Evolutionary conservation across 2,113 vertebrate species (phyloP).

Genomic region (Pygoscelis antarcticus): DNA sequence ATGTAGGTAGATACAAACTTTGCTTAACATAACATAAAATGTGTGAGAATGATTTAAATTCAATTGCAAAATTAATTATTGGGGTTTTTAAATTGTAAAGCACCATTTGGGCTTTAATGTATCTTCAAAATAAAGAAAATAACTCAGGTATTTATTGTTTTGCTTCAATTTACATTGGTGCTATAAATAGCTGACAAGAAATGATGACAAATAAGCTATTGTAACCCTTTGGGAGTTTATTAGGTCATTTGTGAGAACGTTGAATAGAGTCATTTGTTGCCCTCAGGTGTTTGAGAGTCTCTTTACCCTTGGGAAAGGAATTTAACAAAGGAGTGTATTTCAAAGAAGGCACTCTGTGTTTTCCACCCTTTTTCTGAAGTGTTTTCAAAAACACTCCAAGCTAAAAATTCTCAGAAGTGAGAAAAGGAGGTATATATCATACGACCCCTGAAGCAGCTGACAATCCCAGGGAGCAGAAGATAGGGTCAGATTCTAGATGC

Average conservation of each 20-base stretch:
- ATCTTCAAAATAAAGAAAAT: constrained; percentile 28
- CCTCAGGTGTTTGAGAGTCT: constrained; percentile 62
- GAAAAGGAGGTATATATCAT: constrained; percentile 45
- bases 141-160: constrained; percentile 25
- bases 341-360: constrained; percentile 65
- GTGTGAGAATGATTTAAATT: not conserved
- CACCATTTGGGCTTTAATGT: not conserved
- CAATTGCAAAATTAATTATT: not conserved
- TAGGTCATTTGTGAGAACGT: constrained; percentile 48
- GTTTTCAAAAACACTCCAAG: constrained; percentile 68
- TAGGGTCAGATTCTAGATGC: constrained; percentile 10
- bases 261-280: constrained; percentile 55
- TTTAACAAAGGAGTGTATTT: constrained; percentile 67
- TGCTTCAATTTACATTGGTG: not conserved
- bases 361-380: constrained; percentile 63
- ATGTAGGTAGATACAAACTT: not conserved
- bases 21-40: not conserved
- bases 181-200: constrained; percentile 31
- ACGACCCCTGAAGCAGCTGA: constrained; percentile 44
- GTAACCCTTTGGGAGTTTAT: constrained; percentile 37
- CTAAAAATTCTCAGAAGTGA: constrained; percentile 60
- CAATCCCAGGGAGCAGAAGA: constrained; percentile 31
- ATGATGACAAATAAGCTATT: constrained; percentile 47
- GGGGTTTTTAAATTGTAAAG: not conserved
- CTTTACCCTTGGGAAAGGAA: constrained; percentile 57